A percentile compares a stretch with the other conserved stretches of the same genome.
Evolutionary conservation across 2,797 vertebrate species (phyloP).

Genomic region (Poliocrania exsul): DNA sequence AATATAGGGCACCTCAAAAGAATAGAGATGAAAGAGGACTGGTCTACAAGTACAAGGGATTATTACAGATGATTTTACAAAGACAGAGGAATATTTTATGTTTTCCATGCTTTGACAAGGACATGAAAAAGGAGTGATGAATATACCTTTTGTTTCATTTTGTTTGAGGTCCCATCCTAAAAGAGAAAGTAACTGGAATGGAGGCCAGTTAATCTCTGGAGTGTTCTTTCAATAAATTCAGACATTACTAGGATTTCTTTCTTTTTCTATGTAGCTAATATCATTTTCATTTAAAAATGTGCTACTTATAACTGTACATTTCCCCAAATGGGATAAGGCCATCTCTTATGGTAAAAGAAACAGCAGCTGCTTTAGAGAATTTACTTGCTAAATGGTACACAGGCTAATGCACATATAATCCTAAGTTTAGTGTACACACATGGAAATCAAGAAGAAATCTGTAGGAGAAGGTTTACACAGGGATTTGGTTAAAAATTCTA

Average conservation of each 20-base stretch:
- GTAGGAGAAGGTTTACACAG: background rate
- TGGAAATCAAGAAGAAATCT: background rate
- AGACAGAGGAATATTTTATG: background rate
- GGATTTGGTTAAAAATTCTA: background rate
- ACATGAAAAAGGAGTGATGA: background rate
- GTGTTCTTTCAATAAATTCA: background rate
- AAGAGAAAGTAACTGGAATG: background rate
- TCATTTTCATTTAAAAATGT: background rate
- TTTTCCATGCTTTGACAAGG: background rate
- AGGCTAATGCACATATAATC: background rate
- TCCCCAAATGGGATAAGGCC: background rate
- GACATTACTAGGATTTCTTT: background rate
- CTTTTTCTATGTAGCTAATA: background rate
- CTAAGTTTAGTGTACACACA: background rate
- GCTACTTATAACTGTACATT: background rate
- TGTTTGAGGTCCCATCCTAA: too few species aligned
- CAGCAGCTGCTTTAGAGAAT: background rate
- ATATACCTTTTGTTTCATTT: fast-evolving
- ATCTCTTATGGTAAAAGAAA: background rate
- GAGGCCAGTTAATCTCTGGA: background rate
- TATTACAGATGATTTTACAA: background rate
- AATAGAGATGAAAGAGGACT: background rate
- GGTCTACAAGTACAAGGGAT: background rate
- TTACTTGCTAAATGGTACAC: background rate
- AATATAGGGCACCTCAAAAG: background rate